Base-by-base conservation (phyloP, 2,888 invertebrate genomes). In the Tanytarsus gracilentus region DNA sequence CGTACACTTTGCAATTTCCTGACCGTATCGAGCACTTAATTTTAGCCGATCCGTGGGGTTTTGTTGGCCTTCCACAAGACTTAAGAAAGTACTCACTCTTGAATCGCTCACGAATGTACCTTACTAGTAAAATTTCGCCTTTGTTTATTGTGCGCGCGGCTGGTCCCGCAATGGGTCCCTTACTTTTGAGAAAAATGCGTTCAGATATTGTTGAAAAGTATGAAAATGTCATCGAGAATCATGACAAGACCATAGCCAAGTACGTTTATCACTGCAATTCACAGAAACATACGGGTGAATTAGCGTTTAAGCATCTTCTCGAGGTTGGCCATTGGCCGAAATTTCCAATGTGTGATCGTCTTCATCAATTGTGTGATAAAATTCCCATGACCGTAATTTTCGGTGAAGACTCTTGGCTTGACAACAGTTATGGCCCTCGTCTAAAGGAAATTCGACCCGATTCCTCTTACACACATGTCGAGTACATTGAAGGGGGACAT, bases 181-280 rank as follows among this genome's bases (percentile, higher is more conserved):
- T 86, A 81, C 78, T 97, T 26, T 85, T 98, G 58, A 82, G 87
- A 69, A 87, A 85, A 71, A 82, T 89, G 0, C 76, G 97, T 16
- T 91, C 95, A 0, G 97, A 98, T 71, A 82, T 98, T 63, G 81
- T 87, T 25, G 79, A 83, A 66, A 95, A 96, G 70, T 97, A 89
- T 74, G 70, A 82, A n/a, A 71, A 75, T 16, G 70, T 80, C 26
- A 73, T 89, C 26, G 55, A 56, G n/a, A 78, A 80, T 1, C 83
- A 87, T 48, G 79, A 83, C 11, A 78, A 76, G 11, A 73, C 86
- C 14, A 83, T 96, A 67, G 84, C 92, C 1, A 88, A 92, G 68
- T 97, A 97, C 69, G 88, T 97, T 64, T 95, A 95, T 72, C 96
- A 97, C 72, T 96, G 95, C 70, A 98, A 98, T 74, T 86, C 90